phyloP scores from a whole-genome alignment of 2,113 vertebrate species.

The Nettapus auritus region DNA sequence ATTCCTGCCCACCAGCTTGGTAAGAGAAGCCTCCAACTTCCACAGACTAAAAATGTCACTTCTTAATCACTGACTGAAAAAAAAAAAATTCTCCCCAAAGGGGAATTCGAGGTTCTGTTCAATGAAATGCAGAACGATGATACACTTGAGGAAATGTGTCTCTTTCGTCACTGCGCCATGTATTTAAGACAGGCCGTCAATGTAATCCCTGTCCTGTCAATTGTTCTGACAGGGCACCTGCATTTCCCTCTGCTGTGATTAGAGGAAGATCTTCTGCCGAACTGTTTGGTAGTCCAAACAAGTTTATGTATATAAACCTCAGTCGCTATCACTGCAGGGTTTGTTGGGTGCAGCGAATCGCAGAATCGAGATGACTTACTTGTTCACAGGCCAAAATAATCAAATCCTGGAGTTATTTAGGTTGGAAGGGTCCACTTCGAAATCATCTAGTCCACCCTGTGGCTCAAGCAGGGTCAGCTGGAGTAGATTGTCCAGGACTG shows the following conservation, averaged over 20 bases:
- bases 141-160: constrained; percentile 29
- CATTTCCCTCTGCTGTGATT: not conserved
- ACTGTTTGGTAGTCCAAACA: not conserved
- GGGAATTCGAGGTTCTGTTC: not conserved
- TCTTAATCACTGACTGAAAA: not conserved
- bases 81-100: not conserved
- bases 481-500: not conserved
- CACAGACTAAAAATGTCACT: not conserved
- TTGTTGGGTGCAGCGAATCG: not conserved
- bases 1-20: not conserved
- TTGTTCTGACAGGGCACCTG: constrained; percentile 8
- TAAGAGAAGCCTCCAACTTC: not conserved
- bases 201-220: constrained; percentile 29
- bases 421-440: not conserved
- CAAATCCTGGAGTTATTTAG: not conserved
- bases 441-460: not conserved
- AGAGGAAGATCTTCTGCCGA: not conserved
- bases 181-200: not conserved
- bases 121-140: not conserved
- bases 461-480: not conserved
- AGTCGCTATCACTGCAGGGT: not conserved
- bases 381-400: not conserved
- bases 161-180: constrained; percentile 26
- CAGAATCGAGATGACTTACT: not conserved
- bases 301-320: not conserved